These are phyloP conservation scores for Micromesistius poutassou DNA, from an alignment of 2,797 vertebrate genomes.

Conservation along the genomic window DNA sequence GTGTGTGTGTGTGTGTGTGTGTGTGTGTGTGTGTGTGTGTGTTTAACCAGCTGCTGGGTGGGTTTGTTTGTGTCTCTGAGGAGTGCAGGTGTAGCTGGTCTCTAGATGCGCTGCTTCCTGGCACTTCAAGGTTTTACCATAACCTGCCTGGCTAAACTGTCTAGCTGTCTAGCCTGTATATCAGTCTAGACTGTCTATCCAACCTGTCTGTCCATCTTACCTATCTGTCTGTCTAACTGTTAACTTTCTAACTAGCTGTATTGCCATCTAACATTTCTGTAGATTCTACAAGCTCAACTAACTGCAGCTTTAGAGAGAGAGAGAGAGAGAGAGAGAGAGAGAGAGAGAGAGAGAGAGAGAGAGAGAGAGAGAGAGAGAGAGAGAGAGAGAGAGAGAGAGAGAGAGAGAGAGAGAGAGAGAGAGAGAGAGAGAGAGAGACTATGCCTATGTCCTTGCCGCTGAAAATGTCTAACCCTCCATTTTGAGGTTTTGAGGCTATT, in stretches of 20 bases:
- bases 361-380: no score
- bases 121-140: constrained; percentile 11
- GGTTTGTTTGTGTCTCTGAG: constrained; percentile 47
- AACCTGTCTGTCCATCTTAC: background rate
- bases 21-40: constrained; percentile 18
- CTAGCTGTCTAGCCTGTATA: background rate
- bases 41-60: constrained; percentile 67
- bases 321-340: no score
- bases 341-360: no score
- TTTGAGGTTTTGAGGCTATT: constrained; percentile 39
- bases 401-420: no score
- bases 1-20: background rate
- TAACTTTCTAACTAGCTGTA: background rate
- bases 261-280: background rate
- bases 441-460: background rate
- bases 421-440: background rate
- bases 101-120: constrained; percentile 48
- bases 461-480: constrained; percentile 19
- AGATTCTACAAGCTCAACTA: background rate
- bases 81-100: constrained; percentile 56
- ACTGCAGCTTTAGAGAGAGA: no score
- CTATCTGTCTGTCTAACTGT: background rate
- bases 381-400: no score
- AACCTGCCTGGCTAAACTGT: background rate
- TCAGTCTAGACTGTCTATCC: background rate